Base-by-base conservation (phyloP, 2,797 vertebrate species). In the Coregonus sp. region DNA sequence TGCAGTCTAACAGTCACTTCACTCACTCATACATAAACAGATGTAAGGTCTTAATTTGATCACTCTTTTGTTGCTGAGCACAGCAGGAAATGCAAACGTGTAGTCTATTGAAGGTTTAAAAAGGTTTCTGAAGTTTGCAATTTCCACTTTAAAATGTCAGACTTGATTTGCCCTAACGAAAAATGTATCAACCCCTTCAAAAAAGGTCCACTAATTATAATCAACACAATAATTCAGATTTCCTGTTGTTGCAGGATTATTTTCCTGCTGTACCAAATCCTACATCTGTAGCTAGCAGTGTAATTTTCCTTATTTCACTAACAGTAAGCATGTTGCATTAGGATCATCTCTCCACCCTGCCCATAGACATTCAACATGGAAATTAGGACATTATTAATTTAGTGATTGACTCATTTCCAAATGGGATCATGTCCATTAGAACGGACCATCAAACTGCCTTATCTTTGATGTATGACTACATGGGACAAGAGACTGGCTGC, bases 381-480 rank as follows among this genome's bases (percentile, higher is more conserved):
- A 78, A 72, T 7, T 0, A 25, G 31, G 52, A 54, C 15, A 73
- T 80, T 35, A 72, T 18, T 63, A 9, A 47, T 63, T 31, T 37
- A 75, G 76, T 70, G 54, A 54, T 52, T 80, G 35, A 72, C 70
- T 73, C 61, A 18, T 78, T 78, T 72, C 75, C 25, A 73, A 51
- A 73, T 37, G 54, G 15, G 50, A 70, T 76, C 54, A 59, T 73
- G 35, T 37, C n/a, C 33, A 18, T 82, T 74, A 81, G 37, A n/a
- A 70, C 11, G 50, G 15, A 56, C 61, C 65, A 70, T 74, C 35
- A 40, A 74, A 61, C 51, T 77, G 29, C 35, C 16, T 11, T 35
- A 52, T 63, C 69, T 78, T 74, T 66, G 56, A 20, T 70, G 75
- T 52, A 68, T 50, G 54, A 70, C 31, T 14, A 52, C 40, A 65